Conservation (phyloP, 92 coral and sea anemone species). For the Anthopleura xanthogrammica region DNA sequence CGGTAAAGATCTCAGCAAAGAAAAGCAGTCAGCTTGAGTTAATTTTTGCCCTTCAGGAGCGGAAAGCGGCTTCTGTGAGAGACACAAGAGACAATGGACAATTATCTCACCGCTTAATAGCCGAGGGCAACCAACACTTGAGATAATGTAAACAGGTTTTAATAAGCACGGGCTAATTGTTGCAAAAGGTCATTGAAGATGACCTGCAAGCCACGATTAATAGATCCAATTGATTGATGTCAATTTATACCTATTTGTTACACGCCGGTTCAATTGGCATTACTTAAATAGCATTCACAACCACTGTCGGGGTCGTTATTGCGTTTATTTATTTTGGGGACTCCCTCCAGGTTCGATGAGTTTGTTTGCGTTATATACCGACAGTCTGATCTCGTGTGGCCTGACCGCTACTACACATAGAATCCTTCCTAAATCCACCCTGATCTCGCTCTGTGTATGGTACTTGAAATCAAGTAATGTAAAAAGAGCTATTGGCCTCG, state of each 20-base stretch:
- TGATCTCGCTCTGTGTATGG: background rate
- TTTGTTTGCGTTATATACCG: background rate
- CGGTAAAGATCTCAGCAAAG: constrained; percentile 1
- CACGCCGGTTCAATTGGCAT: constrained; percentile 66
- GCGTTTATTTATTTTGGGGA: constrained; percentile 45
- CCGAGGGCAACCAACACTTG: constrained; percentile 61
- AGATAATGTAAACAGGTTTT: constrained; percentile 67
- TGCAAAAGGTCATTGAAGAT: constrained; percentile 68
- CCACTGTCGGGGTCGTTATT: constrained; percentile 73
- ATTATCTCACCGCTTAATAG: constrained; percentile 57
- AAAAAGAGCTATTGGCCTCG: background rate
- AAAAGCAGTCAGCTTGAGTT: constrained; percentile 19
- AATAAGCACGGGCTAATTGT: constrained; percentile 75
- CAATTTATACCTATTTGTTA: constrained; percentile 98
- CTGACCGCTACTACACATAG: background rate
- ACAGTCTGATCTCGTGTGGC: background rate
- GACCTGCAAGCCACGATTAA: constrained; percentile 83
- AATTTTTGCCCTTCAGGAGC: constrained; percentile 13
- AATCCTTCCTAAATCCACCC: background rate
- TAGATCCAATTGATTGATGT: constrained; percentile 86
- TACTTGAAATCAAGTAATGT: background rate
- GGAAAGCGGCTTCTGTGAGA: constrained; percentile 72
- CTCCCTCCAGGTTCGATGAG: constrained; percentile 12
- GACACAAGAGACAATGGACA: constrained; percentile 64
- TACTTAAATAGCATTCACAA: constrained; percentile 51